Percentiles rank a stretch among this genome's conserved stretches.
These are phyloP conservation scores for Tenthredo amoena DNA, from an alignment of 2,888 invertebrate genomes.

Conservation along the genomic window DNA sequence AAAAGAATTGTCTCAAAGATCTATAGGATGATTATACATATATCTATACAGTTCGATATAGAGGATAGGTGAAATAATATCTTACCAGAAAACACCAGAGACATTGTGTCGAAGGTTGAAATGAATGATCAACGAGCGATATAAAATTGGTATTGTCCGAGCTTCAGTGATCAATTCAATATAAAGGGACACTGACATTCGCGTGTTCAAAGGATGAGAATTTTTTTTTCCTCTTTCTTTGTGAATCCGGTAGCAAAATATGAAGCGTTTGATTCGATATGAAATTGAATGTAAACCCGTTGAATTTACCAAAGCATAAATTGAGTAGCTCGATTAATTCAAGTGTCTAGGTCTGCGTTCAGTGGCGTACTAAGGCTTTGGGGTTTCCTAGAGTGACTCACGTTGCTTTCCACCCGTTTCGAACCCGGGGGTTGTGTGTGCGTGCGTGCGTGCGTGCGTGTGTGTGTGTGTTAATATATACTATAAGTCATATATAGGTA, in stretches of 20 bases:
- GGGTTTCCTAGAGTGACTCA: conserved; percentile 75
- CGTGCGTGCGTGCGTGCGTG: too few species aligned
- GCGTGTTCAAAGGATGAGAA: not conserved
- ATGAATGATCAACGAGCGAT: not conserved
- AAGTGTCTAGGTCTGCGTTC: conserved; percentile 60
- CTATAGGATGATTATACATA: not conserved
- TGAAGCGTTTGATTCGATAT: not conserved
- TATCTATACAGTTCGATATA: not conserved
- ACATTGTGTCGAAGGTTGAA: conserved; percentile 25
- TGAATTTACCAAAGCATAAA: not conserved
- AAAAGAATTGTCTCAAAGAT: not conserved
- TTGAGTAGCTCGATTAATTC: conserved; percentile 30
- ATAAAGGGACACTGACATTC: not conserved
- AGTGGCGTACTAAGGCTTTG: conserved; percentile 71
- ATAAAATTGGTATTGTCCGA: not conserved
- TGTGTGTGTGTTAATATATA: not conserved
- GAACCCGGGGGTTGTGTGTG: conserved; percentile 28
- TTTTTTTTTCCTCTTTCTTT: not conserved
- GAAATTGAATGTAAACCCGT: not conserved
- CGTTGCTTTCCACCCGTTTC: conserved; percentile 66
- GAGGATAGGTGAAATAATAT: not conserved
- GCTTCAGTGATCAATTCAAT: not conserved
- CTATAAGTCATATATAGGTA: not conserved
- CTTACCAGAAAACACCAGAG: conserved; percentile 41
- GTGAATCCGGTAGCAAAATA: not conserved